Percentiles rank a stretch among this genome's conserved stretches.
These are phyloP conservation scores for Pteronura brasiliensis DNA, from an alignment of 2,113 vertebrate species.

Conservation along the genomic window DNA sequence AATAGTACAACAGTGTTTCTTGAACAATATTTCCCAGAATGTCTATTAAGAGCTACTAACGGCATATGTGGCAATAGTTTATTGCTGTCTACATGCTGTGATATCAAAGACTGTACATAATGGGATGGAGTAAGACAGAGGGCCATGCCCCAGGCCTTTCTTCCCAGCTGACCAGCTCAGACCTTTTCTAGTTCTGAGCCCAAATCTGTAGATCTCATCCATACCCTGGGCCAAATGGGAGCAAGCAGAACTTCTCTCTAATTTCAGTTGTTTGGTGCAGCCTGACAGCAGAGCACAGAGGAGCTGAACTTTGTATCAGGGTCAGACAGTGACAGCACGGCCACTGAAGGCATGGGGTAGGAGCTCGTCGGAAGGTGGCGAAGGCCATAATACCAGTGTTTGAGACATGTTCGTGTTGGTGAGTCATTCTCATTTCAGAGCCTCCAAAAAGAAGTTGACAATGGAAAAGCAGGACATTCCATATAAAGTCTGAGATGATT, in stretches of 20 bases:
- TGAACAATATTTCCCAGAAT: slow-evolving; percentile 76
- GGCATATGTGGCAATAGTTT: slow-evolving; percentile 57
- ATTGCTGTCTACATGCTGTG: slow-evolving; percentile 57
- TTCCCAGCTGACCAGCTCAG: not conserved
- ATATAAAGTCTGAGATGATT: slow-evolving; percentile 53
- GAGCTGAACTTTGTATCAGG: not conserved
- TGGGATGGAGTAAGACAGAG: not conserved
- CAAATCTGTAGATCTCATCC: not conserved
- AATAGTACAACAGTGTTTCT: slow-evolving; percentile 69
- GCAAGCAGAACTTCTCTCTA: too few species aligned
- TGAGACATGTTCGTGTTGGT: not conserved
- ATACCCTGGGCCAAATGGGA: accelerated
- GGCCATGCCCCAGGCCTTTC: not conserved
- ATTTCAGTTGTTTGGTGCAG: not conserved
- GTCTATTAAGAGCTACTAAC: slow-evolving; percentile 66
- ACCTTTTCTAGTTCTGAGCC: not conserved
- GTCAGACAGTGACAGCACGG: not conserved
- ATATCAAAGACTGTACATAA: not conserved
- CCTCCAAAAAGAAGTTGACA: slow-evolving; percentile 34
- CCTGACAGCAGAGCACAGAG: not conserved
- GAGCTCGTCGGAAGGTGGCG: not conserved
- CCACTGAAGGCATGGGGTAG: not conserved
- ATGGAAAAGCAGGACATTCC: not conserved
- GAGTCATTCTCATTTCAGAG: slow-evolving; percentile 52
- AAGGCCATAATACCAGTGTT: not conserved